phyloP scores from a whole-genome alignment of 2,888 invertebrate species.

The Smittia sp. region DNA sequence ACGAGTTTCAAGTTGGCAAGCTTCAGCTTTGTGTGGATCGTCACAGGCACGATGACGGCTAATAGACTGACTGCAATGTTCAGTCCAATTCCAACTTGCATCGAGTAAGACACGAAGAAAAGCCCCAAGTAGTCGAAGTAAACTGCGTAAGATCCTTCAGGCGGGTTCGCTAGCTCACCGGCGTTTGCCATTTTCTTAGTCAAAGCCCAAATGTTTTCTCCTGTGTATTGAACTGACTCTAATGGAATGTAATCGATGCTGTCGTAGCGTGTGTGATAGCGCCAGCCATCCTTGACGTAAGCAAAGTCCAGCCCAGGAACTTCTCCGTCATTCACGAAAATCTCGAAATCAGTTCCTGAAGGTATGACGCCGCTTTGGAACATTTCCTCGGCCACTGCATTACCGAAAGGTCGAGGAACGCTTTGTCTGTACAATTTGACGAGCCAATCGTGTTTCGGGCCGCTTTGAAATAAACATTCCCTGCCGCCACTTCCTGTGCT shows the following conservation, averaged over 20 bases:
- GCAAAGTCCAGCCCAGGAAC: constrained; percentile 83
- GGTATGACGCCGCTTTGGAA: constrained; percentile 87
- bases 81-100: constrained; percentile 53
- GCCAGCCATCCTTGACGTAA: constrained; percentile 83
- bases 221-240: constrained; percentile 82
- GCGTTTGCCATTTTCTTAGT: constrained; percentile 59
- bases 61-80: constrained; percentile 41
- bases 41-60: constrained; percentile 30
- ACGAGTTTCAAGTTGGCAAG: neutral
- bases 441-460: constrained; percentile 61
- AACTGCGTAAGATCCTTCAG: constrained; percentile 49
- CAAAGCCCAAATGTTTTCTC: constrained; percentile 82
- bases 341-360: constrained; percentile 89
- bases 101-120: constrained; percentile 59
- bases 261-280: constrained; percentile 90
- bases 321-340: constrained; percentile 77
- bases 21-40: constrained; percentile 44
- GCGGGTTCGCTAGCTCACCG: constrained; percentile 47
- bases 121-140: constrained; percentile 56
- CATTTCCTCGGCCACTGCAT: constrained; percentile 81
- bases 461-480: constrained; percentile 73
- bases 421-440: constrained; percentile 67
- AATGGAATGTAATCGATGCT: constrained; percentile 72
- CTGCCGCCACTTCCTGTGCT: constrained; percentile 73
- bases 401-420: constrained; percentile 82